These are phyloP conservation scores for Spodoptera exigua DNA, from an alignment of 2,888 invertebrate species.

Conservation along the genomic window DNA sequence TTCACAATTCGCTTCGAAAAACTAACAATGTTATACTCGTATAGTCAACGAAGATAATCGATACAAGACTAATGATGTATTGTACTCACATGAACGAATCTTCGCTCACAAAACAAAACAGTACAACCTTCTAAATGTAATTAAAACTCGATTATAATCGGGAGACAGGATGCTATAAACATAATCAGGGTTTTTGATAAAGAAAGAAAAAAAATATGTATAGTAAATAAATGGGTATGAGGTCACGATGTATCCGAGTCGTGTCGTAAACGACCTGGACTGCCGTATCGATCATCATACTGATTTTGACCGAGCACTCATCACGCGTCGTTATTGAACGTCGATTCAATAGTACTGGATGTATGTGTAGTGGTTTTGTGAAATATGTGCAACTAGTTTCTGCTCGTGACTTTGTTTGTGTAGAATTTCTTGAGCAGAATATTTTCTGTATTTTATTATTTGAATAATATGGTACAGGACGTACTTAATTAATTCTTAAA, in stretches of 20 bases:
- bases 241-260: constrained; percentile 64
- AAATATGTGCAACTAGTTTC: neutral
- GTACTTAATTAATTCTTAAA: too few species aligned
- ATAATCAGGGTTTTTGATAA: constrained; percentile 44
- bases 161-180: constrained; percentile 46
- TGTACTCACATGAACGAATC: too few species aligned
- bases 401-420: too few species aligned
- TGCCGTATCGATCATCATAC: constrained; percentile 59
- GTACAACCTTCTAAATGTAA: constrained; percentile 41
- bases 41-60: too few species aligned
- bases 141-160: constrained; percentile 40
- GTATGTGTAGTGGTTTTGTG: neutral
- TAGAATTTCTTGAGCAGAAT: too few species aligned
- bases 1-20: too few species aligned
- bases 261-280: constrained; percentile 64
- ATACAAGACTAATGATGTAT: too few species aligned
- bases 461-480: too few species aligned
- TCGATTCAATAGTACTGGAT: constrained; percentile 35
- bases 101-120: constrained; percentile 14
- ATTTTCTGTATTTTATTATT: too few species aligned
- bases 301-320: constrained; percentile 54
- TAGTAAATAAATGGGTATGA: constrained; percentile 16
- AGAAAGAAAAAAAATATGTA: constrained; percentile 31
- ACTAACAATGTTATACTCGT: too few species aligned
- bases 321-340: constrained; percentile 29